Conservation (phyloP, 2,888 invertebrate species). For the Smittia aterrima region DNA sequence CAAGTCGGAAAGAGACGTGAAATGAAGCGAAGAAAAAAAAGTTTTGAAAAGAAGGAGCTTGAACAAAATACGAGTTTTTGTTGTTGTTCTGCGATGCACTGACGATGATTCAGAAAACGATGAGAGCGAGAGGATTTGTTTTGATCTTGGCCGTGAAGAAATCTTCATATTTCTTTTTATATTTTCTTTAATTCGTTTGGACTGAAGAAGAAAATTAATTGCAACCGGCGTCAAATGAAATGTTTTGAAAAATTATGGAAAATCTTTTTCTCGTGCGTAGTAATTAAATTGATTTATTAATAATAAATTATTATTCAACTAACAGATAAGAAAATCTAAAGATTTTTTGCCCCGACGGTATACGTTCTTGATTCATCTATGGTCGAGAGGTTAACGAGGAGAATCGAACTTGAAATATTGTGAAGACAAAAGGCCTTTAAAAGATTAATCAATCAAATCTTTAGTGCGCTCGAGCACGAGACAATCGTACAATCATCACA, state of each 20-base stretch:
- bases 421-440: background rate
- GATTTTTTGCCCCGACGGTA: no score
- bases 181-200: background rate
- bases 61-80: constrained; percentile 1
- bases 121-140: constrained; percentile 2
- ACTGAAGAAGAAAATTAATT: background rate
- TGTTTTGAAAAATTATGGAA: constrained; percentile 1
- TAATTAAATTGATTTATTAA: background rate
- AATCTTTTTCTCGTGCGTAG: background rate
- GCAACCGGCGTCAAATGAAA: constrained; percentile 5
- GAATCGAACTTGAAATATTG: background rate
- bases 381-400: background rate
- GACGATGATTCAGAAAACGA: background rate
- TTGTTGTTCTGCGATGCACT: background rate
- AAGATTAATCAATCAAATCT: background rate
- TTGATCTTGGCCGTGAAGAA: constrained; percentile 2
- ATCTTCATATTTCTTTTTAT: no score
- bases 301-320: background rate
- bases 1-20: constrained; percentile 13
- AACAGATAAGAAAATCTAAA: no score
- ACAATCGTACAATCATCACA: background rate
- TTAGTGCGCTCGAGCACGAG: background rate
- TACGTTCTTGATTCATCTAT: no score
- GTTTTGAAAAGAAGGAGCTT: constrained; percentile 9
- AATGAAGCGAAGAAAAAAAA: background rate